Conservation (phyloP, 2,113 vertebrate species). For the Antennarius striatus region DNA sequence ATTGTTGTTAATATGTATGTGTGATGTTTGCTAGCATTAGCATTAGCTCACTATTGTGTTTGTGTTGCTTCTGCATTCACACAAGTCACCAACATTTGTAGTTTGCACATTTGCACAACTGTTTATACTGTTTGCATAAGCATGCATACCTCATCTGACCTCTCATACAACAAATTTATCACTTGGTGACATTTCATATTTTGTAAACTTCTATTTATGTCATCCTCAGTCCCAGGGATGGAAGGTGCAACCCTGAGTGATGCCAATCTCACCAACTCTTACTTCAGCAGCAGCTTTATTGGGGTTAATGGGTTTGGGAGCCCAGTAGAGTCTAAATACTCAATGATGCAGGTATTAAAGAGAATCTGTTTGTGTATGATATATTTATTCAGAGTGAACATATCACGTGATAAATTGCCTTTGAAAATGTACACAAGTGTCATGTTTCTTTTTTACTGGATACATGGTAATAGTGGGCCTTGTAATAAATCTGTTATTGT, state of each 20-base stretch:
- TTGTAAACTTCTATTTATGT: constrained; percentile 30
- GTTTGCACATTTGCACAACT: constrained; percentile 23
- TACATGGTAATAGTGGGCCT: neutral
- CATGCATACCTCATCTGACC: neutral
- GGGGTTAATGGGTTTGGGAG: constrained; percentile 99
- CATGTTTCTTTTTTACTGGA: neutral
- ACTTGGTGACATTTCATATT: too few relatives aligned
- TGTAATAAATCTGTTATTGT: neutral
- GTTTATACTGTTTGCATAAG: neutral
- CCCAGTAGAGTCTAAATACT: constrained; percentile 94
- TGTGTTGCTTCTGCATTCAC: constrained; percentile 22
- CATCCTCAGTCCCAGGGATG: constrained; percentile 89
- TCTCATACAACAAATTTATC: too few relatives aligned
- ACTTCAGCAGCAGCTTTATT: constrained; percentile 99
- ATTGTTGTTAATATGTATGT: neutral
- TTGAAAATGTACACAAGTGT: neutral
- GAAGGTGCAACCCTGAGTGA: constrained; percentile 90
- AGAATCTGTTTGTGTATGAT: neutral
- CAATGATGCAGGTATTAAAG: constrained; percentile 93
- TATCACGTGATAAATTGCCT: neutral
- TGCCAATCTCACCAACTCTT: constrained; percentile 95
- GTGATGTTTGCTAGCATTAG: constrained; percentile 48
- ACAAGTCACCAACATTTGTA: neutral
- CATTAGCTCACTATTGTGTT: constrained; percentile 41
- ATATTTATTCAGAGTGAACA: neutral